Conservation (phyloP, 2,113 vertebrate genomes). For the Sapajus apella region DNA sequence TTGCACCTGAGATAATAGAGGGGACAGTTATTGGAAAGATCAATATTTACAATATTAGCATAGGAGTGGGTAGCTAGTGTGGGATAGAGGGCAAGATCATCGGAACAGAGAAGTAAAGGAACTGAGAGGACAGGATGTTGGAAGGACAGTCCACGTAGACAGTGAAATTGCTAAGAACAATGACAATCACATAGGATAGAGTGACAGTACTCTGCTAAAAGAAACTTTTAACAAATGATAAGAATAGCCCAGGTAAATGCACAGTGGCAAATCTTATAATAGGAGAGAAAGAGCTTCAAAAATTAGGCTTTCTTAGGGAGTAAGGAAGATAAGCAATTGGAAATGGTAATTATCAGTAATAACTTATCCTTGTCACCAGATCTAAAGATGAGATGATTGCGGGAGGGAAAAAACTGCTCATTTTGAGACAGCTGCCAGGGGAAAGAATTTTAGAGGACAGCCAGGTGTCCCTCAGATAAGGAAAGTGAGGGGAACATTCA, state of each 20-base stretch:
- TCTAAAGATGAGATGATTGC: neutral
- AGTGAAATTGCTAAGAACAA: neutral
- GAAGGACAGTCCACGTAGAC: neutral
- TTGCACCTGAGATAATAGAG: neutral
- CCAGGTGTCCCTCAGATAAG: neutral
- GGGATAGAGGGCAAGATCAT: too few species aligned
- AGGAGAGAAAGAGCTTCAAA: neutral
- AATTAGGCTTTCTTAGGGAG: neutral
- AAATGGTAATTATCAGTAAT: neutral
- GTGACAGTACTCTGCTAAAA: neutral
- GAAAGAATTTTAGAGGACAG: neutral
- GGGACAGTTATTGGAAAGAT: neutral
- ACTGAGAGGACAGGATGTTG: neutral
- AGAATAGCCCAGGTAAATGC: neutral
- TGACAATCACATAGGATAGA: neutral
- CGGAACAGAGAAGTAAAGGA: neutral
- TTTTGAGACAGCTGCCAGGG: rapidly evolving
- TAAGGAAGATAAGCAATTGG: neutral
- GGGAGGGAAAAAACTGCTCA: neutral
- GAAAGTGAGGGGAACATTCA: neutral
- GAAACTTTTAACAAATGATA: neutral
- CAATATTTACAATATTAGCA: neutral
- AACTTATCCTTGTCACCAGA: neutral
- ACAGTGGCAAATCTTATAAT: neutral
- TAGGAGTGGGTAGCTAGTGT: neutral